These are phyloP conservation scores for Cnemophilus loriae DNA, from an alignment of 2,113 vertebrate species.

Conservation along the genomic window DNA sequence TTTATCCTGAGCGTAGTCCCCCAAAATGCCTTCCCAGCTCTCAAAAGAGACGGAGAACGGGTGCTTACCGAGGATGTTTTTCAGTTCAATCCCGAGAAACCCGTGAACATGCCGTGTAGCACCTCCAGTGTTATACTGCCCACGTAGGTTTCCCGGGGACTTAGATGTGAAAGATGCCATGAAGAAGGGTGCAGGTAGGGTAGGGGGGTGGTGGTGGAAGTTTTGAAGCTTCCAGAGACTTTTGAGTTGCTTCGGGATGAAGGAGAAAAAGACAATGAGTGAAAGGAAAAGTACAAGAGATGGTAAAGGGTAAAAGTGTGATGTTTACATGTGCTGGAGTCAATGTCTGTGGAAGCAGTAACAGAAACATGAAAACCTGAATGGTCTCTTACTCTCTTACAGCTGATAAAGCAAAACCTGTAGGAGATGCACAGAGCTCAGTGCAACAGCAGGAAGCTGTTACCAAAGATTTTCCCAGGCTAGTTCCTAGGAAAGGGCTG, in stretches of 20 bases:
- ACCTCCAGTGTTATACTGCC: not conserved
- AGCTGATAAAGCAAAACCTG: not conserved
- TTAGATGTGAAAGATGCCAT: not conserved
- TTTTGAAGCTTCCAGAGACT: not conserved
- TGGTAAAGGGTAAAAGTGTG: not conserved
- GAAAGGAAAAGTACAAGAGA: not conserved
- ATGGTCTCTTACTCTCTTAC: not conserved
- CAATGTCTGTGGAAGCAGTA: not conserved
- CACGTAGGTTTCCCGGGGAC: not conserved
- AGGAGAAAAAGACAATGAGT: not conserved
- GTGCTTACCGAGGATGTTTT: not conserved
- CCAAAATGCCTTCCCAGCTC: not conserved
- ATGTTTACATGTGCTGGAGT: not conserved
- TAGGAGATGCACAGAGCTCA: not conserved
- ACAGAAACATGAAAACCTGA: not conserved
- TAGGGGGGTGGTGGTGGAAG: not conserved
- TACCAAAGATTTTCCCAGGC: not conserved
- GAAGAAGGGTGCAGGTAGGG: not conserved
- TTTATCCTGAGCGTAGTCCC: not conserved
- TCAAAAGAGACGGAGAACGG: not conserved
- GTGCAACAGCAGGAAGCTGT: not conserved
- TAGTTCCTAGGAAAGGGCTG: not conserved
- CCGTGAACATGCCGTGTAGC: fast-evolving
- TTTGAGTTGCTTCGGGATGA: not conserved
- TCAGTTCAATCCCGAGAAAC: not conserved